Percentiles rank a stretch among this genome's conserved stretches.
Conservation (phyloP, 2,113 vertebrate genomes). For the Epinephelus moara region DNA sequence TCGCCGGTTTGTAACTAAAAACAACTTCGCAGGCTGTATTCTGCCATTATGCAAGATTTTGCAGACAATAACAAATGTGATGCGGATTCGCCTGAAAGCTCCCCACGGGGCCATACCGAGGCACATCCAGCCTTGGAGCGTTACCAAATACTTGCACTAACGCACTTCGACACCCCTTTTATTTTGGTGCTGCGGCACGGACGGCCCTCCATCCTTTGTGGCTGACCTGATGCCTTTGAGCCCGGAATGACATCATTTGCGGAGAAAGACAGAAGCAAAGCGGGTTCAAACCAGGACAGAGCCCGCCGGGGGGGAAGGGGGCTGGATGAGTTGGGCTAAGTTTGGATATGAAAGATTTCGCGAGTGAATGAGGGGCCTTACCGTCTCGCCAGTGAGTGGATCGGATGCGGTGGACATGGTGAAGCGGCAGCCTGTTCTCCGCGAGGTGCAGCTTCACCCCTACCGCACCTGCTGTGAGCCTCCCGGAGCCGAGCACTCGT, state of each 20-base stretch:
- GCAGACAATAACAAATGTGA: conserved; percentile 26
- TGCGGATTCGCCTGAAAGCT: conserved; percentile 34
- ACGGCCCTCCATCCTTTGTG: conserved; percentile 67
- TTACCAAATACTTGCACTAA: conserved; percentile 50
- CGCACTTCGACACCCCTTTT: conserved; percentile 67
- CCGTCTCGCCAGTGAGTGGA: conserved; percentile 57
- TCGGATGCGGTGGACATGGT: conserved; percentile 57
- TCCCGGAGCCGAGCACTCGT: conserved; percentile 37
- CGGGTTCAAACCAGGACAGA: conserved; percentile 41
- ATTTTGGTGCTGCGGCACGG: conserved; percentile 80
- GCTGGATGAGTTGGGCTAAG: conserved; percentile 46
- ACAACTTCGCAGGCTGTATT: conserved; percentile 22
- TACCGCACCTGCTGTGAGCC: conserved; percentile 59
- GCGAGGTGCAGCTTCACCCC: conserved; percentile 40
- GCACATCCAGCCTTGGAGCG: conserved; percentile 46
- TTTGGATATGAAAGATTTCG: conserved; percentile 45
- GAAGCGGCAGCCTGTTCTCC: conserved; percentile 19
- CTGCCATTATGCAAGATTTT: neutral
- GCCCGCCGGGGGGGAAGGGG: neutral
- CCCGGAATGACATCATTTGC: conserved; percentile 59
- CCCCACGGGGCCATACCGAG: conserved; percentile 17
- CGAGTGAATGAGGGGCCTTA: conserved; percentile 63
- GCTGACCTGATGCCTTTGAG: conserved; percentile 72
- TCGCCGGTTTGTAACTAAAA: neutral
- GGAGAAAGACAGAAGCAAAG: neutral